A percentile compares a stretch with the other conserved stretches of the same genome.
These are phyloP conservation scores for Cryptophagus acutangulus DNA, from an alignment of 2,888 invertebrate genomes.

Conservation along the genomic window DNA sequence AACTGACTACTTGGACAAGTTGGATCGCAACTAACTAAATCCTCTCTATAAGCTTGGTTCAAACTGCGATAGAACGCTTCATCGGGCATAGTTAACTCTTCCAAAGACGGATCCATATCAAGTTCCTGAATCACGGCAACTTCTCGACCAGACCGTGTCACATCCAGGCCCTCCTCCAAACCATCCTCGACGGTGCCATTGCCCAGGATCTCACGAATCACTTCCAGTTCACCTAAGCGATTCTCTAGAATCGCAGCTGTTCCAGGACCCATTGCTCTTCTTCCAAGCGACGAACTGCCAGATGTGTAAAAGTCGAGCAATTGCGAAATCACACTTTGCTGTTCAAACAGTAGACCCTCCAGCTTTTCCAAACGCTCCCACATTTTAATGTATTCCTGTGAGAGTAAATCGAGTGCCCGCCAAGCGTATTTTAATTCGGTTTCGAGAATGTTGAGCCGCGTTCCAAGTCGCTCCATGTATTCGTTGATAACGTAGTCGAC, in stretches of 20 bases:
- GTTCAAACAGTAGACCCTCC: conserved; percentile 80
- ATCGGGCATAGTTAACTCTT: conserved; percentile 64
- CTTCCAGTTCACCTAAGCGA: conserved; percentile 51
- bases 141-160: conserved; percentile 43
- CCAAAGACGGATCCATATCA: conserved; percentile 43
- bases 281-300: conserved; percentile 35
- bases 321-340: conserved; percentile 86
- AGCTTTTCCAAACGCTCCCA: conserved; percentile 88
- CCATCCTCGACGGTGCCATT: conserved; percentile 64
- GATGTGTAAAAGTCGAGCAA: conserved; percentile 72
- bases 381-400: conserved; percentile 90
- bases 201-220: conserved; percentile 61
- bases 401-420: conserved; percentile 84
- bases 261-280: conserved; percentile 42
- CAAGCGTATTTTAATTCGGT: conserved; percentile 89
- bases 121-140: conserved; percentile 43
- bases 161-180: conserved; percentile 60
- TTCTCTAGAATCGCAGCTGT: conserved; percentile 39
- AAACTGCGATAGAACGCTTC: conserved; percentile 85
- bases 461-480: conserved; percentile 86
- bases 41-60: conserved; percentile 82
- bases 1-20: conserved; percentile 63
- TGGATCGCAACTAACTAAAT: conserved; percentile 56
- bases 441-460: conserved; percentile 80
- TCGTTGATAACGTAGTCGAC: conserved; percentile 79